Conservation (phyloP, 2,113 vertebrate species). For the Galbula dea region DNA sequence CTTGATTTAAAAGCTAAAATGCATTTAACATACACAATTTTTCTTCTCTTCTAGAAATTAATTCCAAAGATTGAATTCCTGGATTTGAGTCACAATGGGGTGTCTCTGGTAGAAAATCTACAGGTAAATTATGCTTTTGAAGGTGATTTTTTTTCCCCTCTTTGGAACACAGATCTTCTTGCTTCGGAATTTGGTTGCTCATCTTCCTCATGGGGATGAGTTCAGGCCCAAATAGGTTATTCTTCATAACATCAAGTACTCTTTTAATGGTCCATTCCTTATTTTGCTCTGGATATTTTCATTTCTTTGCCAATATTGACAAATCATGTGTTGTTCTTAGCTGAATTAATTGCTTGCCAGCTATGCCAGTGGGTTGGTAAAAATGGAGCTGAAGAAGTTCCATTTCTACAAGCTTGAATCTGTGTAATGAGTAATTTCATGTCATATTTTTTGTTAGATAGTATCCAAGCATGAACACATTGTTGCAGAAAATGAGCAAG, state of each 20-base stretch:
- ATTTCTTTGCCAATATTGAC: neutral
- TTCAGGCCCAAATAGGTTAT: neutral
- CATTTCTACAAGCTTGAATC: neutral
- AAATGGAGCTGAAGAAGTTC: neutral
- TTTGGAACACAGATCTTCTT: neutral
- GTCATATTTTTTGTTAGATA: neutral
- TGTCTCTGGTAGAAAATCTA: constrained; percentile 88
- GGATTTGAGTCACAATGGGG: constrained; percentile 92
- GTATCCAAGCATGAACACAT: neutral
- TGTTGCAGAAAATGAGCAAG: neutral
- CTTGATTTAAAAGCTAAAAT: neutral
- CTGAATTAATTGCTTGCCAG: neutral
- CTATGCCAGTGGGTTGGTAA: neutral
- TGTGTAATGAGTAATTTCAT: neutral
- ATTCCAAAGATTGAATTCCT: constrained; percentile 94
- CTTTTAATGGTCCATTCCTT: neutral
- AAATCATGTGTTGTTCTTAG: neutral
- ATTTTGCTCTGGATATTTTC: neutral
- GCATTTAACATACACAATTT: neutral
- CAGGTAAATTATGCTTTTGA: constrained; percentile 76
- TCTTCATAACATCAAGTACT: neutral
- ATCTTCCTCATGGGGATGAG: neutral
- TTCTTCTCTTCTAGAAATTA: constrained; percentile 79
- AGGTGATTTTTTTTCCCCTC: neutral
- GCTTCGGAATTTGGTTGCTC: neutral